Conservation (phyloP, 2,113 vertebrate genomes). For the Chascanopsetta lugubris region DNA sequence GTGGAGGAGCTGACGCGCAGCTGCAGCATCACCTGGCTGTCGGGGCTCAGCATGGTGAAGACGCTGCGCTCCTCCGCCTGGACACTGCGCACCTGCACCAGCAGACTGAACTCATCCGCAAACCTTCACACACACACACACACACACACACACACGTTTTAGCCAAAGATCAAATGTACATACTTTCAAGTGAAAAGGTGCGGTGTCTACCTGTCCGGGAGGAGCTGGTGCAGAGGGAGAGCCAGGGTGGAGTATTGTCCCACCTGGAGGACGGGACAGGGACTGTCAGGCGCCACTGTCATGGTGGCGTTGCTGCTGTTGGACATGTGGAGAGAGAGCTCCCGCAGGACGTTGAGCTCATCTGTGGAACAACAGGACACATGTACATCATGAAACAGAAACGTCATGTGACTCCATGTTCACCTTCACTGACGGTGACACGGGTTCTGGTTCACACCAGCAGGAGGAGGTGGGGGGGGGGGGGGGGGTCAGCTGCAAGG, state of each 20-base stretch:
- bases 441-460: too few species aligned
- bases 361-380: conserved; percentile 68
- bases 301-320: conserved; percentile 82
- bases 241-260: conserved; percentile 87
- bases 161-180: too few species aligned
- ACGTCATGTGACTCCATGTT: background rate
- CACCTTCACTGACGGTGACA: too few species aligned
- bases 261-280: conserved; percentile 81
- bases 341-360: conserved; percentile 84
- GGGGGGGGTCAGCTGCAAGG: too few species aligned
- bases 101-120: conserved; percentile 85
- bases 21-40: conserved; percentile 83
- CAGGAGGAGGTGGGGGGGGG: too few species aligned
- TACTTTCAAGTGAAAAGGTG: background rate
- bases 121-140: conserved; percentile 76
- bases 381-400: background rate
- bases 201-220: conserved; percentile 80
- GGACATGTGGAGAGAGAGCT: conserved; percentile 66
- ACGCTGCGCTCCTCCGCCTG: conserved; percentile 84
- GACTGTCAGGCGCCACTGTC: conserved; percentile 59
- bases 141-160: too few species aligned
- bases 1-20: conserved; percentile 78
- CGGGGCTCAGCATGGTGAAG: conserved; percentile 82
- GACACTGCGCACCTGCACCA: conserved; percentile 82
- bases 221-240: conserved; percentile 79